A percentile compares a stretch with the other conserved stretches of the same genome.
Evolutionary conservation across 2,888 invertebrate species (phyloP).

Genomic region (Orthosia gracilis): DNA sequence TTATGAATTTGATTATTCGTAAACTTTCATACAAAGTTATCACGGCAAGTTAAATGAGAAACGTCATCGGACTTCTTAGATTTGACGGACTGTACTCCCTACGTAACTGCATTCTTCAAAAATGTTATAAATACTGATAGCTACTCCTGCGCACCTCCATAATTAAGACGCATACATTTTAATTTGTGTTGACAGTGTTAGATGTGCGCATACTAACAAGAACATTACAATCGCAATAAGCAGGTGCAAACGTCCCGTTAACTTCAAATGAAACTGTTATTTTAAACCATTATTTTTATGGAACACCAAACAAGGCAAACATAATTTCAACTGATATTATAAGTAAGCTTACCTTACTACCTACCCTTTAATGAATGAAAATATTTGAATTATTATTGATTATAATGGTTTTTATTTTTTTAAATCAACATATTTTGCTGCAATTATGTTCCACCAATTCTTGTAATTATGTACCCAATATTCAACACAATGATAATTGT

Average conservation of each 20-base stretch:
- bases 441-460: too few relatives aligned
- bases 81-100: too few relatives aligned
- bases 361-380: not conserved
- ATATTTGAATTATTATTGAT: too few relatives aligned
- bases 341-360: not conserved
- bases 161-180: slow-evolving; percentile 46
- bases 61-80: too few relatives aligned
- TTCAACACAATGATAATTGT: too few relatives aligned
- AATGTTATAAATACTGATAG: not conserved
- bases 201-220: slow-evolving; percentile 31
- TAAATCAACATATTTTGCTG: too few relatives aligned
- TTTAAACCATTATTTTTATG: slow-evolving; percentile 3
- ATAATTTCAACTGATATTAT: slow-evolving; percentile 18
- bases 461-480: too few relatives aligned
- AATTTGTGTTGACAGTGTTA: slow-evolving; percentile 55
- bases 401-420: too few relatives aligned
- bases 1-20: too few relatives aligned
- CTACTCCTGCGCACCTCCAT: slow-evolving; percentile 24
- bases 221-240: slow-evolving; percentile 15
- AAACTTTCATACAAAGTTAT: too few relatives aligned
- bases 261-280: slow-evolving; percentile 13
- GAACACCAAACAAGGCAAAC: slow-evolving; percentile 8
- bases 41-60: too few relatives aligned
- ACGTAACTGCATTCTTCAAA: not conserved
- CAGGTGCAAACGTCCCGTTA: slow-evolving; percentile 47